Conservation (phyloP, 30 jellyfish, hydroid and myxozoan species). For the Cassiopea andromeda region DNA sequence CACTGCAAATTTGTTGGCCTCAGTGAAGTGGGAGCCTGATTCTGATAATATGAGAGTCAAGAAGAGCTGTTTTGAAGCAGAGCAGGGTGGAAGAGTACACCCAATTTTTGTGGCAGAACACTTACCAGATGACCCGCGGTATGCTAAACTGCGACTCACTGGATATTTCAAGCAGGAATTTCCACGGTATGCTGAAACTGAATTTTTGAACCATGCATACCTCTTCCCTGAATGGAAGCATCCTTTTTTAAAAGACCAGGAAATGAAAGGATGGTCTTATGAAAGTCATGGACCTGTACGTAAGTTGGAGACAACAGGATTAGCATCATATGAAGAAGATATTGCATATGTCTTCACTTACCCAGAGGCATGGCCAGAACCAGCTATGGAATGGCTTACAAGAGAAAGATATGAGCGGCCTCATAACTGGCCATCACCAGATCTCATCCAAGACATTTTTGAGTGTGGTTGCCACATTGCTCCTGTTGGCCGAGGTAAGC, state of each 20-base stretch:
- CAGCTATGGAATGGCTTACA: constrained; percentile 53
- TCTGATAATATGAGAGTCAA: constrained; percentile 16
- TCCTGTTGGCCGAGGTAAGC: constrained; percentile 53
- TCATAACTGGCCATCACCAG: constrained; percentile 43
- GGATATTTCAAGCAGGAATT: constrained; percentile 20
- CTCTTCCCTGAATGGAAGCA: constrained; percentile 21
- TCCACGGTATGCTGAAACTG: constrained; percentile 15
- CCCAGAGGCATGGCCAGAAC: constrained; percentile 63
- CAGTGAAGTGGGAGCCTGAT: constrained; percentile 42
- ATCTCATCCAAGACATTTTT: constrained; percentile 33
- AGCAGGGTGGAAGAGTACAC: background rate
- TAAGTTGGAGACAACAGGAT: constrained; percentile 12
- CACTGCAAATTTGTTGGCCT: background rate
- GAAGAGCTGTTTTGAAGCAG: constrained; percentile 19
- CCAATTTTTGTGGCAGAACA: constrained; percentile 30
- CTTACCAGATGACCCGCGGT: constrained; percentile 25
- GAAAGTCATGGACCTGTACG: constrained; percentile 58
- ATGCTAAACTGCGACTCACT: constrained; percentile 32
- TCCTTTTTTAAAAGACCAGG: background rate
- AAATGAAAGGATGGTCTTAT: background rate
- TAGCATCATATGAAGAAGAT: constrained; percentile 18
- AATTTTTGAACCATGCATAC: constrained; percentile 16
- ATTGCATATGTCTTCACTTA: constrained; percentile 30
- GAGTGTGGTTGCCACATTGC: constrained; percentile 58
- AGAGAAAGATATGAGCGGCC: constrained; percentile 8